phyloP scores from a whole-genome alignment of 2,888 invertebrate species.

The Unio pictorum region DNA sequence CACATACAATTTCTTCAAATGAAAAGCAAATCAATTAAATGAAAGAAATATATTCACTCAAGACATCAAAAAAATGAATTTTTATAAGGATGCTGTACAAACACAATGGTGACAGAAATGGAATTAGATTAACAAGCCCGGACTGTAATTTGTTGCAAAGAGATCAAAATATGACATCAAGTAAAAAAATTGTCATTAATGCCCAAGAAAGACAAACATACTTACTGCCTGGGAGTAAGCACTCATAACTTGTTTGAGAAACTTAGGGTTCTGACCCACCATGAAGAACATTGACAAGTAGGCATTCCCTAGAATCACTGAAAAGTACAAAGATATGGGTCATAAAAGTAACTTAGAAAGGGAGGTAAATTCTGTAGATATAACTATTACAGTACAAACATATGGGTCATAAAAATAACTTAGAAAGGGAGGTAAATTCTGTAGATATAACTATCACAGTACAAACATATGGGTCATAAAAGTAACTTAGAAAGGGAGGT shows the following conservation, averaged over 20 bases:
- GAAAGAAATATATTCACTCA: no score
- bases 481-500: no score
- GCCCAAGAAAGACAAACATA: conserved; percentile 14
- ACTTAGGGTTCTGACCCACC: conserved; percentile 81
- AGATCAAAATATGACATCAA: background rate
- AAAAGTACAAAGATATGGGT: conserved; percentile 23
- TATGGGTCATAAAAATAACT: no score
- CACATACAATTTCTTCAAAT: no score
- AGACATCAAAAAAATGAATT: no score
- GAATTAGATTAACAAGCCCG: background rate
- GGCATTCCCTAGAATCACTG: conserved; percentile 84
- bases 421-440: no score
- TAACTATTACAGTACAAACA: background rate
- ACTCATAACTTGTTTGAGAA: conserved; percentile 82
- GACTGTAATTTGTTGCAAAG: background rate
- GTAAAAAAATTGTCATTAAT: background rate
- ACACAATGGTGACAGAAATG: no score
- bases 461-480: no score
- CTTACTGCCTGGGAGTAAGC: conserved; percentile 87
- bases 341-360: background rate
- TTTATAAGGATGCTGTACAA: no score
- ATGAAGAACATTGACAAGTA: conserved; percentile 86
- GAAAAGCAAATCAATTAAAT: no score
- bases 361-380: background rate
- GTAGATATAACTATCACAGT: no score